Conservation (phyloP, 2,797 vertebrate species). For the Percopsis omiscomaycus region DNA sequence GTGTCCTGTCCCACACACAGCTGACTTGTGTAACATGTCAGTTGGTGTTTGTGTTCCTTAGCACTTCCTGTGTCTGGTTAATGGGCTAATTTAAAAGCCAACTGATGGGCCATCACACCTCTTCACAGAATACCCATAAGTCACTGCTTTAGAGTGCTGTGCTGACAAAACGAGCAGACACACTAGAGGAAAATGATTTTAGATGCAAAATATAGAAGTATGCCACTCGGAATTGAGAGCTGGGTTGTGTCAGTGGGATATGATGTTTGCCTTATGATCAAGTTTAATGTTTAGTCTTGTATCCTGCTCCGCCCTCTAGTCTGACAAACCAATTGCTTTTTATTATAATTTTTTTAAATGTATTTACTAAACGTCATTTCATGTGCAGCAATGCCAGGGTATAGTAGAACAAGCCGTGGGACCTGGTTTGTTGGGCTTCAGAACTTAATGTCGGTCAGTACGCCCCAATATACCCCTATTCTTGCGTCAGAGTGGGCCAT, state of each 20-base stretch:
- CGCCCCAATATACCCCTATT: slow-evolving; percentile 64
- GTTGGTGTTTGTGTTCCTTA: slow-evolving; percentile 55
- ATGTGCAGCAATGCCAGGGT: too few species aligned
- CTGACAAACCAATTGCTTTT: slow-evolving; percentile 18
- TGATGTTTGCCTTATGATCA: slow-evolving; percentile 8
- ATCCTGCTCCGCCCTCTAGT: neutral
- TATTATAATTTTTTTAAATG: neutral
- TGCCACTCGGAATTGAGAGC: slow-evolving; percentile 22
- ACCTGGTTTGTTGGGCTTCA: slow-evolving; percentile 51
- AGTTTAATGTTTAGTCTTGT: too few species aligned
- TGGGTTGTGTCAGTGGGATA: slow-evolving; percentile 17
- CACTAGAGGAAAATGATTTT: slow-evolving; percentile 10
- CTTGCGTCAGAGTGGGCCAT: slow-evolving; percentile 62
- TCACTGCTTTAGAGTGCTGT: slow-evolving; percentile 13
- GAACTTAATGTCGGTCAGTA: slow-evolving; percentile 58
- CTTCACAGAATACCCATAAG: too few species aligned
- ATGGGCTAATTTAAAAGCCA: slow-evolving; percentile 49
- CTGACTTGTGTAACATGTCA: slow-evolving; percentile 47
- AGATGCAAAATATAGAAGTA: slow-evolving; percentile 15
- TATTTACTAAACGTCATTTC: too few species aligned
- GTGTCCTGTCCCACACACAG: slow-evolving; percentile 55
- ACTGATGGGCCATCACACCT: slow-evolving; percentile 8
- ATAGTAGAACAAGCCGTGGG: slow-evolving; percentile 5
- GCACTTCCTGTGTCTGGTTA: slow-evolving; percentile 62
- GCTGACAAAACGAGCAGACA: slow-evolving; percentile 12